Evolutionary conservation across 2,888 invertebrate species (phyloP), one percentile per base, ranked within the genome.

Genomic region (Pandemis heparana): DNA sequence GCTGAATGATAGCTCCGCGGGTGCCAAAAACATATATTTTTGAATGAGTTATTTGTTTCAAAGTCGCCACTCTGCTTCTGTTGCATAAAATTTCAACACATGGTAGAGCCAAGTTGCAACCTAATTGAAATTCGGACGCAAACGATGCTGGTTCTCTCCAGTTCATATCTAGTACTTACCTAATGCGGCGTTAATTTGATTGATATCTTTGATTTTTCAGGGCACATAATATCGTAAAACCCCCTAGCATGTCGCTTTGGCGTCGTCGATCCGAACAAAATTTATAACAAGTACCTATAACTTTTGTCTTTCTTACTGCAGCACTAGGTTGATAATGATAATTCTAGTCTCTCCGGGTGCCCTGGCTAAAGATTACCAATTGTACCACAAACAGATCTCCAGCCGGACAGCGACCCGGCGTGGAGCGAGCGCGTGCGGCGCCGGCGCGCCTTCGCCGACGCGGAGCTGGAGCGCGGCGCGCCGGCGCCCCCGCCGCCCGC

Each of bases 371-470:
- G 43, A 43, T 43, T 43, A 12, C 12, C 41, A 32, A 32, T 41
- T 41, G 41, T 48, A n/a, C n/a, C n/a, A 12, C 43, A 48, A 18
- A n/a, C 64, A 69, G 66, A 69, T 10, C 78, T 83, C n/a, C 75
- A 84, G 23, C 80, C 84, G 41, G 77, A 83, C 69, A 77, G 81
- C 85, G 85, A 95, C 86, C 84, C 94, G 77, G 85, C 85, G 12
- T 96, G 89, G 95, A 92, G 83, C 88, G 96, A 90, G 87, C 95
- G 89, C 80, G 95, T 95, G 80, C 95, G 89, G 7, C 83, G 94
- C 79, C 95, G 95, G 76, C 90, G 95, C 77, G 94, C 96, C 88
- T 96, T 96, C 93, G 96, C 96, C 83, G 96, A 96, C 95, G 96
- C 95, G 81, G 95, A 96, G 94, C 92, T 96, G 87, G 96, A 96